A percentile compares a stretch with the other conserved stretches of the same genome.
Conservation (phyloP, 2,797 vertebrate species). For the Zalophus californianus region DNA sequence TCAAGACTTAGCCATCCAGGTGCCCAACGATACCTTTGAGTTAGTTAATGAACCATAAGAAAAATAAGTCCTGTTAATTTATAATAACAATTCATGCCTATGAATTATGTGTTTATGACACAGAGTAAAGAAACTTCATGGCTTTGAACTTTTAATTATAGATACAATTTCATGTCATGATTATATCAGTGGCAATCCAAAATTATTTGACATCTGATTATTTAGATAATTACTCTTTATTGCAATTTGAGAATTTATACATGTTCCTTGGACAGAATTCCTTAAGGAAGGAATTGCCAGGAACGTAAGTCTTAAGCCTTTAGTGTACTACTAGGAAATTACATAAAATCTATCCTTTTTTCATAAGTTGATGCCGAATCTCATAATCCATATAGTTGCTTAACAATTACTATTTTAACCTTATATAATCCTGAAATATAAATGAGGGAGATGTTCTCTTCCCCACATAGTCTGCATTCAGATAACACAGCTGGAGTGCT, state of each 20-base stretch:
- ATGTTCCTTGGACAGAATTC: background rate
- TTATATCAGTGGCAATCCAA: background rate
- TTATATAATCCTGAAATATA: conserved; percentile 26
- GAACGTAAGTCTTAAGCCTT: background rate
- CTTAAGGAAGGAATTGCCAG: background rate
- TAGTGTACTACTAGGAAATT: background rate
- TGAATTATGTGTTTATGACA: background rate
- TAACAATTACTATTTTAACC: background rate
- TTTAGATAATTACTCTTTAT: background rate
- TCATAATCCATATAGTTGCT: background rate
- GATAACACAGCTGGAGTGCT: background rate
- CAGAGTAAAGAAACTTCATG: background rate
- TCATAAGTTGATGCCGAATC: background rate
- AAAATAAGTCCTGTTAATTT: background rate
- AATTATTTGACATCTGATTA: background rate
- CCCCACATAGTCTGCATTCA: background rate
- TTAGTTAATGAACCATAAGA: background rate
- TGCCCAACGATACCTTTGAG: background rate
- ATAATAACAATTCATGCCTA: background rate
- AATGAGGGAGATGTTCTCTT: background rate
- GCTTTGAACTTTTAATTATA: conserved; percentile 18
- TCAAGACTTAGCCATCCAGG: background rate
- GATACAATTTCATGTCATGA: background rate
- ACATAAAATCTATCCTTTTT: background rate
- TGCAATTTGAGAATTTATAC: background rate